These are phyloP conservation scores for Eupeodes luniger DNA, from an alignment of 2,888 invertebrate genomes.

Conservation along the genomic window DNA sequence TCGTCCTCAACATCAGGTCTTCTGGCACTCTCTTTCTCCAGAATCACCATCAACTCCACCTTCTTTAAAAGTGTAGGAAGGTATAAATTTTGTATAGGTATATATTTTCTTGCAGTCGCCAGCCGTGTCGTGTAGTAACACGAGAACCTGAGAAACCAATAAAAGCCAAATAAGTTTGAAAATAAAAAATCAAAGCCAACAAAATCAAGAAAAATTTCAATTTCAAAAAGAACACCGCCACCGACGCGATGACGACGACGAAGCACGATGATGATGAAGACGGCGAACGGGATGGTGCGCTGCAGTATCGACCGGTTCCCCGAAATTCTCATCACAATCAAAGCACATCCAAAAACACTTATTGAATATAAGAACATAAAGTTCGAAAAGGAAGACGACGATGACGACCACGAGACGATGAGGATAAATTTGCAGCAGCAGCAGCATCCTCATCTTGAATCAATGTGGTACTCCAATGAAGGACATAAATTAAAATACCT, in stretches of 20 bases:
- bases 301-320: slow-evolving; percentile 8
- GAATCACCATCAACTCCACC: slow-evolving; percentile 7
- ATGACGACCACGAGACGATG: background rate
- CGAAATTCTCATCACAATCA: slow-evolving; percentile 31
- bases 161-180: slow-evolving; percentile 42
- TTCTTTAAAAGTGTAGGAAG: background rate
- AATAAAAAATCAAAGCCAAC: slow-evolving; percentile 33
- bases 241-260: background rate
- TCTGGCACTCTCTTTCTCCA: background rate
- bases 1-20: background rate
- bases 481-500: slow-evolving; percentile 76
- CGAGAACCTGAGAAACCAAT: slow-evolving; percentile 55
- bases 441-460: slow-evolving; percentile 32
- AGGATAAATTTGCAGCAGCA: background rate
- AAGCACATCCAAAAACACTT: slow-evolving; percentile 54
- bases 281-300: background rate
- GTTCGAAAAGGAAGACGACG: slow-evolving; percentile 4
- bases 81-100: too few relatives aligned
- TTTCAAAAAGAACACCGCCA: slow-evolving; percentile 67
- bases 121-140: slow-evolving; percentile 33
- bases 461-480: slow-evolving; percentile 68
- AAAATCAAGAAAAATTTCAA: slow-evolving; percentile 55
- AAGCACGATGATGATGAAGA: too few relatives aligned
- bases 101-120: slow-evolving; percentile 8
- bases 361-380: slow-evolving; percentile 45